phyloP scores from a whole-genome alignment of 2,888 invertebrate genomes.

The Hymenopus coronatus region DNA sequence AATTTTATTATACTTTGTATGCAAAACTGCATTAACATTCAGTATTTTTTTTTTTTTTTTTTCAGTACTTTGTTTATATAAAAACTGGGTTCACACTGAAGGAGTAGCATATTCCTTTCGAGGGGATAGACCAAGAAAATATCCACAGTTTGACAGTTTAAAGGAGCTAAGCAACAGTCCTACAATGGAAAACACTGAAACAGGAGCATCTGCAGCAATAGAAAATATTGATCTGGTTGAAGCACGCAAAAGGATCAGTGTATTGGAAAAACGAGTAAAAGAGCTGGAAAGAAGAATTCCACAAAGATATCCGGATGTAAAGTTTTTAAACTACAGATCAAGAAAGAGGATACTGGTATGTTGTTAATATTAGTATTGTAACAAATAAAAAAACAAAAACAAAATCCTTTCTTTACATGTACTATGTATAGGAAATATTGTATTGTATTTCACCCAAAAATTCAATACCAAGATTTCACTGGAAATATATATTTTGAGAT shows the following conservation, averaged over 20 bases:
- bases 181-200: background rate
- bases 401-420: too few relatives aligned
- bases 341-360: conserved; percentile 87
- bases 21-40: background rate
- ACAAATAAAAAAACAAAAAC: too few relatives aligned
- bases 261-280: conserved; percentile 69
- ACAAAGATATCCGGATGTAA: conserved; percentile 86
- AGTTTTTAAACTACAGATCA: conserved; percentile 86
- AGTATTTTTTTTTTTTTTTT: conserved; percentile 32
- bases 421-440: too few relatives aligned
- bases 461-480: background rate
- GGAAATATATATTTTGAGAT: too few relatives aligned
- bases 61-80: conserved; percentile 49
- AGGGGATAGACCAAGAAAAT: conserved; percentile 2
- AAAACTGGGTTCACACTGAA: conserved; percentile 45
- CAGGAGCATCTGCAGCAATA: background rate
- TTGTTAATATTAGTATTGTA: conserved; percentile 7
- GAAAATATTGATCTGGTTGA: conserved; percentile 42
- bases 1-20: too few relatives aligned
- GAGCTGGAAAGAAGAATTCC: conserved; percentile 70
- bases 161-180: background rate
- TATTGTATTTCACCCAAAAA: too few relatives aligned
- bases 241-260: conserved; percentile 61
- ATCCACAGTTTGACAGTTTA: conserved; percentile 32
- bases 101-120: conserved; percentile 28